phyloP scores from a whole-genome alignment of 2,113 vertebrate species.

The Heterocephalus glaber region DNA sequence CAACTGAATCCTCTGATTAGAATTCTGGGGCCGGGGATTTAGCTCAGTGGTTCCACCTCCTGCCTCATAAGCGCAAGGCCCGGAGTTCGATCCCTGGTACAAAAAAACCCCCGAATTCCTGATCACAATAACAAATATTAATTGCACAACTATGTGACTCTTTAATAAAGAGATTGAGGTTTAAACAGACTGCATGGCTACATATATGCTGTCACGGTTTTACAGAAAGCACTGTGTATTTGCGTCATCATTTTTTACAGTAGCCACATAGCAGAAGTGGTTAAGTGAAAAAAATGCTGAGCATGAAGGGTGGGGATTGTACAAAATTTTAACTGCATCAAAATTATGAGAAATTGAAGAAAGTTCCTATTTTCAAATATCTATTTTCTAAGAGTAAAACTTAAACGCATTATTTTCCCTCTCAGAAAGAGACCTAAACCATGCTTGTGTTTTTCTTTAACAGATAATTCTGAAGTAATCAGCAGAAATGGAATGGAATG shows the following conservation, averaged over 20 bases:
- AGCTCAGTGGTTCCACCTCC: too few relatives aligned
- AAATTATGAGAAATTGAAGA: conserved; percentile 29
- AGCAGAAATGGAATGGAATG: conserved; percentile 90
- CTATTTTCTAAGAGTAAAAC: conserved; percentile 47
- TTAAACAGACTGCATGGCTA: background rate
- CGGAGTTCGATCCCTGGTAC: too few relatives aligned
- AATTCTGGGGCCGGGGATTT: too few relatives aligned
- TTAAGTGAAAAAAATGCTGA: background rate
- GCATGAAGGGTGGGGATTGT: conserved; percentile 18
- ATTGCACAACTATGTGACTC: background rate
- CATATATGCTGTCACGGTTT: background rate
- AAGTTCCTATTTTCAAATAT: conserved; percentile 40
- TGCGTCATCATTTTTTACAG: background rate
- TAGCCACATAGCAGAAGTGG: background rate
- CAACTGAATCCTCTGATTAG: background rate
- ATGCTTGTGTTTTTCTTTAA: conserved; percentile 83
- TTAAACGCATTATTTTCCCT: background rate
- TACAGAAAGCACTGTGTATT: background rate
- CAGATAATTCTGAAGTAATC: conserved; percentile 99
- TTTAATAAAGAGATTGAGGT: background rate
- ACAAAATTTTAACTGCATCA: background rate
- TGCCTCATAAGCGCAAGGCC: too few relatives aligned
- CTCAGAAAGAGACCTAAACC: conserved; percentile 55
- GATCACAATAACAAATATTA: background rate
- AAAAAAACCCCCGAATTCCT: too few relatives aligned